Evolutionary conservation across 2,113 vertebrate species (phyloP).

Genomic region (Danionella cerebrum): DNA sequence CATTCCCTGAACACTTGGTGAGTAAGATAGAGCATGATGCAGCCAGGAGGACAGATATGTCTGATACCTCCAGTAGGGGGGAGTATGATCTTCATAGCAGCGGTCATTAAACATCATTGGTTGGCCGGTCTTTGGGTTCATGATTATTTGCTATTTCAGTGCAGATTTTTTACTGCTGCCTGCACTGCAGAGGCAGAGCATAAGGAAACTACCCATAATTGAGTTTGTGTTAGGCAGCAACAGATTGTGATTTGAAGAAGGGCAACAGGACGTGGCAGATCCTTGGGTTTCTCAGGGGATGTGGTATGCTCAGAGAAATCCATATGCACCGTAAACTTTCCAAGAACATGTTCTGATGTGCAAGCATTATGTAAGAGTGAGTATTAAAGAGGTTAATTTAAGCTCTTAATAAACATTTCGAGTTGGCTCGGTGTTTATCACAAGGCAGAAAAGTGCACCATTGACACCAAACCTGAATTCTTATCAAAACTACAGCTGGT

Average conservation of each 20-base stretch:
- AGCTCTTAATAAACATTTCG: slow-evolving; percentile 1
- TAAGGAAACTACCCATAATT: not conserved
- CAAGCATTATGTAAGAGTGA: not conserved
- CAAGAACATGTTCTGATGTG: not conserved
- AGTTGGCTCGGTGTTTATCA: not conserved
- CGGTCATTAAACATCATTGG: not conserved
- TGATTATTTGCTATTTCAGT: not conserved
- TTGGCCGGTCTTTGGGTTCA: too few species aligned
- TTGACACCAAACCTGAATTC: not conserved
- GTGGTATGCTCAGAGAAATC: slow-evolving; percentile 3
- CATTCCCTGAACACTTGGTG: slow-evolving; percentile 6
- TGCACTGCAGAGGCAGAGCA: not conserved
- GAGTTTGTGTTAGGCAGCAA: slow-evolving; percentile 8
- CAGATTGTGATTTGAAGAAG: slow-evolving; percentile 21
- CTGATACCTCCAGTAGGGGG: not conserved
- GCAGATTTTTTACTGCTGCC: not conserved
- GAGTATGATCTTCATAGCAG: not conserved
- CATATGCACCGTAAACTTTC: slow-evolving; percentile 20
- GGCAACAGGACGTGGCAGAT: not conserved
- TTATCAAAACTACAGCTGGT: not conserved
- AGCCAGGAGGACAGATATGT: not conserved
- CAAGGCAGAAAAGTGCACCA: not conserved
- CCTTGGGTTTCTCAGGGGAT: not conserved
- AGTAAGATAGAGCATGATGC: not conserved
- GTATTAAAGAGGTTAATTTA: not conserved